phyloP scores from a whole-genome alignment of 64 coral and sea anemone species.

The Montipora capricornis region DNA sequence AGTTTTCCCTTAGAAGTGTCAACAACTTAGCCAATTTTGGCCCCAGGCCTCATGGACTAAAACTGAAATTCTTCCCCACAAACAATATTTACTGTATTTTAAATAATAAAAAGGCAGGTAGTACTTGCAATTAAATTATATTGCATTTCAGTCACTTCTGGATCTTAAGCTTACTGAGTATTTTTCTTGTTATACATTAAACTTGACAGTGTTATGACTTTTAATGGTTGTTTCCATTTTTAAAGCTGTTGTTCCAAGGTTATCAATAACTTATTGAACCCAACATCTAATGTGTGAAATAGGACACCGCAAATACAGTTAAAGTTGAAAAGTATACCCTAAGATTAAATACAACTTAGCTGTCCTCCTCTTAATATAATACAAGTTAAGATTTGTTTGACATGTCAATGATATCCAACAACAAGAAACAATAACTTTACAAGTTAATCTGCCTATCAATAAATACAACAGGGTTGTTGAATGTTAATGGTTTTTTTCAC shows the following conservation, averaged over 20 bases:
- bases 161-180: not conserved
- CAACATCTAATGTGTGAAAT: not conserved
- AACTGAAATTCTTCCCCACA: no score
- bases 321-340: not conserved
- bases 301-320: not conserved
- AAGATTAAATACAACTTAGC: not conserved
- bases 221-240: not conserved
- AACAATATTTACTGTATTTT: no score
- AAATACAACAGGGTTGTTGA: constrained; percentile 11
- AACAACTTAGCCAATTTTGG: no score
- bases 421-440: constrained; percentile 21
- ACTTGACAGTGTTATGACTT: not conserved
- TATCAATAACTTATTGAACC: not conserved
- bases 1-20: no score
- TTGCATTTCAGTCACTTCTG: not conserved
- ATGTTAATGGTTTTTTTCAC: not conserved
- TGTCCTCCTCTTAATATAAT: not conserved
- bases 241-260: not conserved
- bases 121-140: no score
- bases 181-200: not conserved
- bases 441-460: constrained; percentile 23
- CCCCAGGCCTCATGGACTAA: no score
- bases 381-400: not conserved
- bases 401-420: not conserved
- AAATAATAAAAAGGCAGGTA: no score